These are phyloP conservation scores for Podarcis cretensis DNA, from an alignment of 2,113 vertebrate species.

Conservation along the genomic window DNA sequence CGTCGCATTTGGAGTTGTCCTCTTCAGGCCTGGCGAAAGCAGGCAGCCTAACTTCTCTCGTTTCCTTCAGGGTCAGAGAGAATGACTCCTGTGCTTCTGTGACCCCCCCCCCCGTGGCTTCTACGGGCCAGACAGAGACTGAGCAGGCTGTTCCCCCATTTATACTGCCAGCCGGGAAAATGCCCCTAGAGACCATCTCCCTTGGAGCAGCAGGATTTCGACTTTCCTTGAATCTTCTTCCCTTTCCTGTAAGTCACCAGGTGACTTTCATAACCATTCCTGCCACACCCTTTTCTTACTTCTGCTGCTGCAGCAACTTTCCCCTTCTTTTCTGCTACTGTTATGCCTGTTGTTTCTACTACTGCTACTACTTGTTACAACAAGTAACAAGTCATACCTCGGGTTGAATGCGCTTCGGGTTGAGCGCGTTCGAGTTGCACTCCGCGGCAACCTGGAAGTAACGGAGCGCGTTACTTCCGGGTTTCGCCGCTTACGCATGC, in stretches of 20 bases:
- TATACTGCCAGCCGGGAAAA: background rate
- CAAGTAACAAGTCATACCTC: too few relatives aligned
- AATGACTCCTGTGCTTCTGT: too few relatives aligned
- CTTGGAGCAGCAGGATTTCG: background rate
- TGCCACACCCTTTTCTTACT: background rate
- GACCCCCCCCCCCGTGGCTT: background rate
- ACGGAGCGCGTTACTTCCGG: too few relatives aligned
- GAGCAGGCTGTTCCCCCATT: background rate
- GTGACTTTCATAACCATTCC: background rate
- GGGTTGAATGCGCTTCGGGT: too few relatives aligned
- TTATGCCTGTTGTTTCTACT: too few relatives aligned
- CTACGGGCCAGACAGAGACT: background rate
- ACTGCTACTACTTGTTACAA: background rate
- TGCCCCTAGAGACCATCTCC: too few relatives aligned
- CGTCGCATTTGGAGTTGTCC: background rate
- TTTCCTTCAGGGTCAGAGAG: background rate
- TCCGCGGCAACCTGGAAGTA: too few relatives aligned
- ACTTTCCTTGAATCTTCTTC: background rate
- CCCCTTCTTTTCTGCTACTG: background rate
- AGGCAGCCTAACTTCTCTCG: background rate
- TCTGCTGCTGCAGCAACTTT: background rate
- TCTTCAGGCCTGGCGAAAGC: background rate
- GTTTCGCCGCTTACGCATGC: too few relatives aligned
- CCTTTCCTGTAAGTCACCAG: background rate
- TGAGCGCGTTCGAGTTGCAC: too few relatives aligned